Percentiles rank a stretch among this genome's conserved stretches.
Conservation (phyloP, 2,888 invertebrate species). For the Archips xylosteana region DNA sequence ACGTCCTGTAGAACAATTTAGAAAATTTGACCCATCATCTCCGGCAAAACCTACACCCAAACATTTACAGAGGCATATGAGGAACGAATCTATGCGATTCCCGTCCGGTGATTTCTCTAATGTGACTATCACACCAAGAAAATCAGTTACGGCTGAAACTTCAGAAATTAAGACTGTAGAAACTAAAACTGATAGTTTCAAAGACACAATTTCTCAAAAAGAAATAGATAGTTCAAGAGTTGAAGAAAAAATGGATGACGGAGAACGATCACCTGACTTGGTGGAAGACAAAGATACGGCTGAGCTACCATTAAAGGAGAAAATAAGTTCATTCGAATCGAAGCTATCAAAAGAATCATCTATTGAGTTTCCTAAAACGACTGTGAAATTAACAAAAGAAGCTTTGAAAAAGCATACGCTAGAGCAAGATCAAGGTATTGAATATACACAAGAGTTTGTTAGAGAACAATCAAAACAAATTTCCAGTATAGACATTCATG, state of each 20-base stretch:
- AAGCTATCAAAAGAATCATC: constrained; percentile 77
- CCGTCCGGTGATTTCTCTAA: constrained; percentile 83
- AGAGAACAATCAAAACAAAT: constrained; percentile 81
- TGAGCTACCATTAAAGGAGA: constrained; percentile 77
- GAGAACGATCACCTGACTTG: constrained; percentile 76
- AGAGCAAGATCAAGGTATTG: constrained; percentile 78
- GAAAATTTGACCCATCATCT: constrained; percentile 78
- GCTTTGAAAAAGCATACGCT: constrained; percentile 81
- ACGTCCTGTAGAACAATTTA: constrained; percentile 72
- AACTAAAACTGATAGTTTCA: constrained; percentile 65
- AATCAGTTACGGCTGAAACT: constrained; percentile 79
- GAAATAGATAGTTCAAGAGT: constrained; percentile 81
- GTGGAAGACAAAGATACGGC: constrained; percentile 79
- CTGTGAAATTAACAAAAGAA: constrained; percentile 81
- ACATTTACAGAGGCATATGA: constrained; percentile 82
- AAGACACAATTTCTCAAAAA: constrained; percentile 77
- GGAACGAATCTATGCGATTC: constrained; percentile 83
- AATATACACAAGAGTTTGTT: constrained; percentile 83
- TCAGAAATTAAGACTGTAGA: constrained; percentile 67
- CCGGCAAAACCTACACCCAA: constrained; percentile 82
- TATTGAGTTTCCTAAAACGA: constrained; percentile 72
- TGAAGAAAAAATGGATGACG: constrained; percentile 83
- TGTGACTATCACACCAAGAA: constrained; percentile 78
- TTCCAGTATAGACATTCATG: constrained; percentile 63
- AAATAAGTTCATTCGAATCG: constrained; percentile 80